phyloP scores from a whole-genome alignment of 1,140 invertebrate species.

The Elysia chlorotica region DNA sequence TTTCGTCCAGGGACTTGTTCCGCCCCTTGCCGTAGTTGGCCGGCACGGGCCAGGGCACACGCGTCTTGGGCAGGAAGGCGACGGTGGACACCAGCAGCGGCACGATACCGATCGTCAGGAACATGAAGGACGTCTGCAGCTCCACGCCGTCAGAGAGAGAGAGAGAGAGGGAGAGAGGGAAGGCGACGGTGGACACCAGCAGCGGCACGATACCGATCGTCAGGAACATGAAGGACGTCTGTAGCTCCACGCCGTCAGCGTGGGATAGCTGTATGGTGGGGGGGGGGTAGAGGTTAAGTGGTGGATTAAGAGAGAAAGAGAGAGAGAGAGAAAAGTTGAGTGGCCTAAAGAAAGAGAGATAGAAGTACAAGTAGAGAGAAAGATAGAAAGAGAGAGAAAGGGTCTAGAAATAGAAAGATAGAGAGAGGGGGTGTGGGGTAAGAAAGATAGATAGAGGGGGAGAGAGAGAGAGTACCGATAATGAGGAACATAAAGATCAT shows the following conservation, averaged over 20 bases:
- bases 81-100: conserved; percentile 51
- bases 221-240: conserved; percentile 54
- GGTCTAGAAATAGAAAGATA: too few relatives aligned
- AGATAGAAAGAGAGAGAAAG: too few relatives aligned
- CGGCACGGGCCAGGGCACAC: conserved; percentile 49
- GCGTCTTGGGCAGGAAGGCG: conserved; percentile 50
- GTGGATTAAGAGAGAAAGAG: background rate
- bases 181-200: conserved; percentile 42
- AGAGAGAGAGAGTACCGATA: too few relatives aligned
- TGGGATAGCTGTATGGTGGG: conserved; percentile 35
- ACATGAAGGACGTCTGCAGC: conserved; percentile 53
- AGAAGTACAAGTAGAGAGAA: too few relatives aligned
- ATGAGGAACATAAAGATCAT: too few relatives aligned
- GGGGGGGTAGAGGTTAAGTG: background rate
- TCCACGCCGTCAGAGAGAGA: conserved; percentile 33
- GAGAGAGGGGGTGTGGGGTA: too few relatives aligned
- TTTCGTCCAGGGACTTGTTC: conserved; percentile 32
- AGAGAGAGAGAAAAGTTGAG: background rate
- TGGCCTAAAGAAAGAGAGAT: too few relatives aligned
- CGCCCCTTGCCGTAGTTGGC: conserved; percentile 39
- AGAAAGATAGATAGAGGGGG: too few relatives aligned
- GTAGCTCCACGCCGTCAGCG: conserved; percentile 33
- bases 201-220: conserved; percentile 50
- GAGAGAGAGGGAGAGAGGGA: conserved; percentile 25
- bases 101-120: conserved; percentile 48